These are phyloP conservation scores for Anoplopoma fimbria DNA, from an alignment of 2,113 vertebrate species.

Conservation along the genomic window DNA sequence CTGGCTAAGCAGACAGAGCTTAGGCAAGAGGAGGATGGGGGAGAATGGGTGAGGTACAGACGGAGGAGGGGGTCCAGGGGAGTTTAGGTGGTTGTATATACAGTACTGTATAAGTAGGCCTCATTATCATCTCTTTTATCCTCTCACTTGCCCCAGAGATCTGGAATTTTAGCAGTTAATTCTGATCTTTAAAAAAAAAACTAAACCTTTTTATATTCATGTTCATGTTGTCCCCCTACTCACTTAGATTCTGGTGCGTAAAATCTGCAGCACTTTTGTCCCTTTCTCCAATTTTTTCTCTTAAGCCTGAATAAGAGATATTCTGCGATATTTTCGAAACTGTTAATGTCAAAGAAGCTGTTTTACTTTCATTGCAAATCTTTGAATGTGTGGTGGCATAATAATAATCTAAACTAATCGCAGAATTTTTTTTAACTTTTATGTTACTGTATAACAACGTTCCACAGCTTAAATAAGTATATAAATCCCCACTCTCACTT, in stretches of 20 bases:
- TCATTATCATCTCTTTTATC: conserved; percentile 12
- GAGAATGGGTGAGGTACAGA: conserved; percentile 6
- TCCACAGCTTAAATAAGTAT: neutral
- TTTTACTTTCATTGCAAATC: too few species aligned
- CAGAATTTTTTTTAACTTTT: too few species aligned
- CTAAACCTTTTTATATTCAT: neutral
- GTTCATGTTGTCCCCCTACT: neutral
- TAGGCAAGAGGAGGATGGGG: conserved; percentile 44
- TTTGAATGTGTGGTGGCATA: too few species aligned
- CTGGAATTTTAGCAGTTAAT: neutral
- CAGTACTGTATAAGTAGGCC: conserved; percentile 2
- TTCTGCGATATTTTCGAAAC: neutral
- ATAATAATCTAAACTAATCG: too few species aligned
- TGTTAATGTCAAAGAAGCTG: neutral
- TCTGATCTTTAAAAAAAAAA: neutral
- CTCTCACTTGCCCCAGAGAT: neutral
- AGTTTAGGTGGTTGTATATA: conserved; percentile 3
- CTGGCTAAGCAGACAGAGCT: conserved; percentile 71
- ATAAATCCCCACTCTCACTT: neutral
- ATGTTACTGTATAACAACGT: neutral
- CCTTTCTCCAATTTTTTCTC: neutral
- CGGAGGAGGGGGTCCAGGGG: neutral
- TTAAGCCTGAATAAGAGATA: neutral
- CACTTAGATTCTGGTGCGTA: neutral
- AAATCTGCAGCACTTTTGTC: neutral